Percentiles rank a stretch among this genome's conserved stretches.
Evolutionary conservation across 2,797 vertebrate species (phyloP).

Genomic region (Schizopygopsis pylzovi): DNA sequence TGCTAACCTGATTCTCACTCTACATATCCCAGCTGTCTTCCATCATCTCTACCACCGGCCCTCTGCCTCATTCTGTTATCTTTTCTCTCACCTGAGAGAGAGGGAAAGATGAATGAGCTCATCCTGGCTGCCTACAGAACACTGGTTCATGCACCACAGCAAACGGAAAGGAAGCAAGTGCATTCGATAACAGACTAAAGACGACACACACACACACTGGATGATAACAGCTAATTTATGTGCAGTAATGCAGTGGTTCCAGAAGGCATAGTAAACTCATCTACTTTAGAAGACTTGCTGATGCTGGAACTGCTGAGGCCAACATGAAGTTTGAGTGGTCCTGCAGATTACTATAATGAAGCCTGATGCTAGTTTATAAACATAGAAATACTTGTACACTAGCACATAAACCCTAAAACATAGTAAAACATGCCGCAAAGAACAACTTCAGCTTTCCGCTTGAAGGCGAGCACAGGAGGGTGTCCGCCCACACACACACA

Average conservation of each 20-base stretch:
- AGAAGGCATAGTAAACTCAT: constrained; percentile 5
- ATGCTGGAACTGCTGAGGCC: background rate
- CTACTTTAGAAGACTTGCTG: background rate
- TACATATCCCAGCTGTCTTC: constrained; percentile 58
- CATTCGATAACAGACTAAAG: constrained; percentile 49
- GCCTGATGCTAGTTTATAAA: background rate
- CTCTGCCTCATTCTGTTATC: constrained; percentile 63
- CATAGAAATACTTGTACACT: background rate
- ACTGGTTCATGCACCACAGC: background rate
- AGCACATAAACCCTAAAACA: background rate
- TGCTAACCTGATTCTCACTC: constrained; percentile 50
- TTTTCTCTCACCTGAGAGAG: constrained; percentile 46
- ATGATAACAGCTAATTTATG: constrained; percentile 29
- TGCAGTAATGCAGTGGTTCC: background rate
- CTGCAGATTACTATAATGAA: constrained; percentile 12
- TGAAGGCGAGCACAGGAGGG: background rate
- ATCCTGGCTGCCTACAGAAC: constrained; percentile 28
- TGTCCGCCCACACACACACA: background rate
- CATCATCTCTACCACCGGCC: constrained; percentile 66
- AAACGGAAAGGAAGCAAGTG: constrained; percentile 40
- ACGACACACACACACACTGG: background rate
- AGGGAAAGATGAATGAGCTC: constrained; percentile 50
- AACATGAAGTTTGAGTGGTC: background rate
- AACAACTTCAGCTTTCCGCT: background rate
- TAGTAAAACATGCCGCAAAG: constrained; percentile 18